Conservation (phyloP, 2,888 invertebrate species). For the Aleiodes alternator region DNA sequence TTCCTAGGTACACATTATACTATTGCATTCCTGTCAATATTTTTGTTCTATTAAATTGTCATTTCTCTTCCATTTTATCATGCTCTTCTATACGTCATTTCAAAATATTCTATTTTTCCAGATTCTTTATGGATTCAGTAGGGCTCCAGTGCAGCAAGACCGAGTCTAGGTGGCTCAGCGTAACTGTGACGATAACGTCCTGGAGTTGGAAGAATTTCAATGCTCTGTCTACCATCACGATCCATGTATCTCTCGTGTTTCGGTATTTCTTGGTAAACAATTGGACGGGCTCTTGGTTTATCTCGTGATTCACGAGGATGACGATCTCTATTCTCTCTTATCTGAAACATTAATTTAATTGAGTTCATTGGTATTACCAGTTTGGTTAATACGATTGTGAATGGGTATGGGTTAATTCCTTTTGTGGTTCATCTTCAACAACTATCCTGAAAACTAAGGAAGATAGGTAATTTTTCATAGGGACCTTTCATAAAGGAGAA, state of each 20-base stretch:
- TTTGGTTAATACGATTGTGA: neutral
- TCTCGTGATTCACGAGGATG: conserved; percentile 67
- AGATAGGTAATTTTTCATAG: too few species aligned
- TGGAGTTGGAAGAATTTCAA: conserved; percentile 70
- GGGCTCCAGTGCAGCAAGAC: conserved; percentile 72
- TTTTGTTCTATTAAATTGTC: neutral
- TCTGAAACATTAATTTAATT: conserved; percentile 50
- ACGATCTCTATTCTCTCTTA: conserved; percentile 65
- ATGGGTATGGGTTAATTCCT: neutral
- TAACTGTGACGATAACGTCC: conserved; percentile 74
- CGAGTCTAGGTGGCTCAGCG: conserved; percentile 72
- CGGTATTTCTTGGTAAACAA: conserved; percentile 76
- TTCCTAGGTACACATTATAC: too few species aligned
- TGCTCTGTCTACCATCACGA: conserved; percentile 73
- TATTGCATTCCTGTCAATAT: neutral
- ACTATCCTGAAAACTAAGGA: too few species aligned
- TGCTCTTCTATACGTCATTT: neutral
- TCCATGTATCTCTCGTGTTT: conserved; percentile 78
- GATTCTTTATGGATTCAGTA: conserved; percentile 61
- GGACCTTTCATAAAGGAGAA: too few species aligned
- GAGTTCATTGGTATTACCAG: neutral
- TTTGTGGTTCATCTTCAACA: too few species aligned
- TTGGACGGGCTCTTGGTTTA: conserved; percentile 66
- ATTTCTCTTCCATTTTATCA: neutral
- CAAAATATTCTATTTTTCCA: neutral